A percentile compares a stretch with the other conserved stretches of the same genome.
Conservation (phyloP, 2,113 vertebrate genomes). For the Felis chaus region DNA sequence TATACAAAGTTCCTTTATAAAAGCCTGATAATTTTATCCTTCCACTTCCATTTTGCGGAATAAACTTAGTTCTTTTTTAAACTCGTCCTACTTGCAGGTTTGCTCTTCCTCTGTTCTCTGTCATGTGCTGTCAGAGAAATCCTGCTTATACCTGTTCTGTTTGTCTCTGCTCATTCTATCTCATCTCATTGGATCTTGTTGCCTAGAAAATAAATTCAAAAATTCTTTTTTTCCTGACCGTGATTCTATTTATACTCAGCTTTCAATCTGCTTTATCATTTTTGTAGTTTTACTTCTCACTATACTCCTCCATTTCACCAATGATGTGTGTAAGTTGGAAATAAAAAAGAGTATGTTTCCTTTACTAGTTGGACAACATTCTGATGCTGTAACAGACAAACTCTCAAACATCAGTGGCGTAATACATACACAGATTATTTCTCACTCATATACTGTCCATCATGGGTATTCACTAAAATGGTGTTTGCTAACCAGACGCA, state of each 20-base stretch:
- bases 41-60: not conserved
- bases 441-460: not conserved
- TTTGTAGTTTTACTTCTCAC: not conserved
- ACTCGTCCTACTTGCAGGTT: not conserved
- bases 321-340: not conserved
- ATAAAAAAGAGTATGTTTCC: not conserved
- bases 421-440: not conserved
- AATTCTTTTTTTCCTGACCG: not conserved
- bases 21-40: not conserved
- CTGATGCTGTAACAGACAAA: not conserved
- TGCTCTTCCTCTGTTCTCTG: not conserved
- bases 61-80: not conserved
- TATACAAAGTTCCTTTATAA: not conserved
- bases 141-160: not conserved
- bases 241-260: not conserved
- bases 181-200: not conserved
- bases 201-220: not conserved
- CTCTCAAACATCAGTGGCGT: not conserved
- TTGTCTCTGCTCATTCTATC: not conserved
- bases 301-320: not conserved
- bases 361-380: not conserved
- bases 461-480: not conserved
- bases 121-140: not conserved
- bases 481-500: not conserved
- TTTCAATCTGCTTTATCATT: not conserved